A percentile compares a stretch with the other conserved stretches of the same genome.
Evolutionary conservation across 2,888 invertebrate genomes (phyloP).

Genomic region (Lasius platythorax): DNA sequence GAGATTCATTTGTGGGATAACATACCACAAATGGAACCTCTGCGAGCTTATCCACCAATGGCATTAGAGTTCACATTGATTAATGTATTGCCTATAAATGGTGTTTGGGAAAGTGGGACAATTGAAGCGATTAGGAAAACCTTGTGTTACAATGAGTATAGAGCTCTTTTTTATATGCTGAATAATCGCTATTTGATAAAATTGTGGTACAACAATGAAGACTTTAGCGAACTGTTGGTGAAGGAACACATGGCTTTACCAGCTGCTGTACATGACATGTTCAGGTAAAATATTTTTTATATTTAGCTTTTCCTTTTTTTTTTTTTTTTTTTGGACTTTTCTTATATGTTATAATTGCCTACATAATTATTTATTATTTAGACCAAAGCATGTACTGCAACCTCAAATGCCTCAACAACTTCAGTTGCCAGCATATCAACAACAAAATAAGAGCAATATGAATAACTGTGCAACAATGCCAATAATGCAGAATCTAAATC

Average conservation of each 20-base stretch:
- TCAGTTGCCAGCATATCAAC: constrained; percentile 60
- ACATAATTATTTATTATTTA: constrained; percentile 18
- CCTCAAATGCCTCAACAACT: constrained; percentile 35
- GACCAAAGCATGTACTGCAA: constrained; percentile 18
- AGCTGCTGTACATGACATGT: constrained; percentile 73
- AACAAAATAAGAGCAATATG: constrained; percentile 49
- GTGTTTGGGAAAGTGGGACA: constrained; percentile 87
- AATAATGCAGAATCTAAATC: constrained; percentile 31
- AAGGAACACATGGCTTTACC: constrained; percentile 73
- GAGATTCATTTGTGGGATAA: constrained; percentile 88
- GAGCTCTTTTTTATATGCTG: constrained; percentile 73
- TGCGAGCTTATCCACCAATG: constrained; percentile 87
- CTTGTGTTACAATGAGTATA: constrained; percentile 85
- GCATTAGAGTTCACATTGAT: constrained; percentile 89
- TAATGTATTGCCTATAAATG: constrained; percentile 87
- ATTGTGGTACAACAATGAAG: constrained; percentile 72
- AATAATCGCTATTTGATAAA: constrained; percentile 74
- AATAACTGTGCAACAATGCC: constrained; percentile 38
- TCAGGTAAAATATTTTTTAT: constrained; percentile 70
- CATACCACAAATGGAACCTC: constrained; percentile 86
- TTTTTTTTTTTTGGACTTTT: background rate
- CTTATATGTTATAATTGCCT: background rate
- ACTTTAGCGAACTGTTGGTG: constrained; percentile 77
- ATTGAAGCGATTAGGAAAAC: constrained; percentile 85
- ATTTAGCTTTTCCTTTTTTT: background rate